A percentile compares a stretch with the other conserved stretches of the same genome.
phyloP scores from a whole-genome alignment of 2,888 invertebrate genomes.

The Ctenicera cuprea region DNA sequence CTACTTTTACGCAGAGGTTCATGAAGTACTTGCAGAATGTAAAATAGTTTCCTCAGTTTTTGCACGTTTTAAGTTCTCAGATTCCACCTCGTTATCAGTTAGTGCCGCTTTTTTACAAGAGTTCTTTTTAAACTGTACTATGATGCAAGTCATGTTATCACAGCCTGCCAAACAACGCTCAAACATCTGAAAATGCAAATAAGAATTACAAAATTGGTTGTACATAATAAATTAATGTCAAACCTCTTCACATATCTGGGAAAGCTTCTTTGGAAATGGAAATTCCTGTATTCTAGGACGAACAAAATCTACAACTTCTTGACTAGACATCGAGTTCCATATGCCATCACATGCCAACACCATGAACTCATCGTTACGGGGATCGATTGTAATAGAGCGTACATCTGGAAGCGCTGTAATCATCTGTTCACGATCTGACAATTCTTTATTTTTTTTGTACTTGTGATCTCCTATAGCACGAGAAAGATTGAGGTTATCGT shows the following conservation, averaged over 20 bases:
- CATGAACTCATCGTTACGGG: conserved; percentile 92
- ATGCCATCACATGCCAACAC: conserved; percentile 95
- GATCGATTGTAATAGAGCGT: conserved; percentile 83
- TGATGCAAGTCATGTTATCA: conserved; percentile 99
- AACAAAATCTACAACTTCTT: conserved; percentile 95
- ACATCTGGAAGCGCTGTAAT: conserved; percentile 97
- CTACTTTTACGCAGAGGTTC: conserved; percentile 7
- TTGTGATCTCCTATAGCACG: conserved; percentile 97
- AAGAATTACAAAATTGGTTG: not conserved
- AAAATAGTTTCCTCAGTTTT: conserved; percentile 38
- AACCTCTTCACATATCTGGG: conserved; percentile 97
- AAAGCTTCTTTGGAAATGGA: conserved; percentile 82
- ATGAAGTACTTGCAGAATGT: conserved; percentile 12
- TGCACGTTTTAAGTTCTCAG: conserved; percentile 40
- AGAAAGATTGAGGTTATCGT: conserved; percentile 96
- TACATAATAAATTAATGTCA: no score
- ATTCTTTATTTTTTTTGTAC: conserved; percentile 90
- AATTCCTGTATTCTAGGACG: conserved; percentile 80
- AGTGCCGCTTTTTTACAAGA: conserved; percentile 65
- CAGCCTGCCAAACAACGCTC: conserved; percentile 97
- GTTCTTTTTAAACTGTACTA: conserved; percentile 83
- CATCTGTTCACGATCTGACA: conserved; percentile 94
- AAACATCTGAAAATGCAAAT: conserved; percentile 89
- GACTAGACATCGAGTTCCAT: conserved; percentile 98
- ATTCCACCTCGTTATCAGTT: conserved; percentile 59